Evolutionary conservation across 2,797 vertebrate genomes (phyloP), one percentile per base, ranked within the genome.

Genomic region (Falco columbarius): DNA sequence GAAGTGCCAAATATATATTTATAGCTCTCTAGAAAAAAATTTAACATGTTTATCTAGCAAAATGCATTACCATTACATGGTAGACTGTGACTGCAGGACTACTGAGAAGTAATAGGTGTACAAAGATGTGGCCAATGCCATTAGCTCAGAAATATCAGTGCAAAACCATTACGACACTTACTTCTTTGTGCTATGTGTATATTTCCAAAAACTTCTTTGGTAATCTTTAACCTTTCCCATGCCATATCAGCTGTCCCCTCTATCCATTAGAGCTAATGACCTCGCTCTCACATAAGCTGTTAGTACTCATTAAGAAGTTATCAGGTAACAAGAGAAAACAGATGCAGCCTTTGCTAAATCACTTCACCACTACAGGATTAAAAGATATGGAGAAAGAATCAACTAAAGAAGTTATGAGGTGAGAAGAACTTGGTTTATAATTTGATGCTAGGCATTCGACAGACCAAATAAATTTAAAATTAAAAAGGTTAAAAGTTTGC

Each of bases 201-300:
- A 91, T 95, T 92, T 97, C 91, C 84, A 94, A 74, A 95, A 98
- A 96, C 90, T 96, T 89, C n/a, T 36, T 93, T 81, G 89, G 97
- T 86, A 96, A 97, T 98, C 97, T 95, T 98, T 98, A 98, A 98
- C 98, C 98, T 98, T 98, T 98, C 97, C 98, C 96, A 93, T 93
- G 97, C 95, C 95, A 10, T 97, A 97, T 98, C 97, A 97, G 96
- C 94, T 98, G 97, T 98, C 96, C 90, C 94, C 91, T 72, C 74
- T 58, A 62, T 95, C 98, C 98, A 98, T 98, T 98, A 98, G 97
- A 94, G 95, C 98, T 99, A 99, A 99, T 98, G 98, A 98, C 92
- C 96, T 95, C 98, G 97, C 98, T 98, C 98, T 98, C 98, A 98
- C 98, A 97, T 98, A 98, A 98, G 98, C 98, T 98, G 98, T 98